A percentile compares a stretch with the other conserved stretches of the same genome.
phyloP scores from a whole-genome alignment of 2,888 invertebrate species.

The Scaptomyza parva region DNA sequence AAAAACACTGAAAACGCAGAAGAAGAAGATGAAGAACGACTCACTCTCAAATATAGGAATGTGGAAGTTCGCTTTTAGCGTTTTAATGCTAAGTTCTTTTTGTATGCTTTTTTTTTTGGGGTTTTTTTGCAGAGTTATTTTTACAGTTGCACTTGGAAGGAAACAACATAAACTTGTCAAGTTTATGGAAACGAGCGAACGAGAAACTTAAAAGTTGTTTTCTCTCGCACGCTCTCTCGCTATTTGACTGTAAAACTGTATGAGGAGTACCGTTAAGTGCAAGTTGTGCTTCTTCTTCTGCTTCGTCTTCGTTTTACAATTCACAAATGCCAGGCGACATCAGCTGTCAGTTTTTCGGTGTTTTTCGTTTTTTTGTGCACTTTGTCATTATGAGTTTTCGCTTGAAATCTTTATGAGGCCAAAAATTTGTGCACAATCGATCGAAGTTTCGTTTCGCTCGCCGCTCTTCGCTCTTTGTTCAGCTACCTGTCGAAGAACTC shows the following conservation, averaged over 20 bases:
- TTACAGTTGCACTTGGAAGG: conserved; percentile 49
- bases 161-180: conserved; percentile 57
- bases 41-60: conserved; percentile 16
- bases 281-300: conserved; percentile 6
- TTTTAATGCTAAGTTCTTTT: conserved; percentile 1
- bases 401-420: conserved; percentile 75
- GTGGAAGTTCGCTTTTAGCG: conserved; percentile 44
- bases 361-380: conserved; percentile 11
- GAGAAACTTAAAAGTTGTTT: conserved; percentile 71
- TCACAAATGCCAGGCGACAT: conserved; percentile 56
- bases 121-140: conserved; percentile 14
- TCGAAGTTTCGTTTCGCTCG: conserved; percentile 17
- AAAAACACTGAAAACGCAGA: conserved; percentile 7
- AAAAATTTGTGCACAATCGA: conserved; percentile 70
- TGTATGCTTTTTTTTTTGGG: not conserved
- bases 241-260: conserved; percentile 15
- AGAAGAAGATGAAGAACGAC: not conserved
- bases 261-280: conserved; percentile 26
- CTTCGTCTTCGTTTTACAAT: conserved; percentile 14
- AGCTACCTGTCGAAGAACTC: conserved; percentile 31
- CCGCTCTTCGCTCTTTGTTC: not conserved
- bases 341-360: conserved; percentile 22
- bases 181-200: conserved; percentile 60
- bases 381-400: conserved; percentile 67
- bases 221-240: conserved; percentile 28